A percentile compares a stretch with the other conserved stretches of the same genome.
These are phyloP conservation scores for Lagopus muta DNA, from an alignment of 2,113 vertebrate species.

Conservation along the genomic window DNA sequence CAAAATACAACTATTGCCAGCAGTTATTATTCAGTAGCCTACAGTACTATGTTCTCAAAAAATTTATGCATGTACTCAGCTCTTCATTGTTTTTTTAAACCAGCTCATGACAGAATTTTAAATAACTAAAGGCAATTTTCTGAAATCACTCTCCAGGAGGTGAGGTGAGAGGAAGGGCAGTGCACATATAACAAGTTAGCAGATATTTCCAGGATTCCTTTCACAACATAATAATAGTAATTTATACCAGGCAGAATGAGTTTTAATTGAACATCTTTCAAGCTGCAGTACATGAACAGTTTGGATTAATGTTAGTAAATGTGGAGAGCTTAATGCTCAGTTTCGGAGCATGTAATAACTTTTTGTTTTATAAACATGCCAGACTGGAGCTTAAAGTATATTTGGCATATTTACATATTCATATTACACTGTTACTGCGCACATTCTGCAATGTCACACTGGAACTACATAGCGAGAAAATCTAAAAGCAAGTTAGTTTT, in stretches of 20 bases:
- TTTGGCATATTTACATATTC: conserved; percentile 66
- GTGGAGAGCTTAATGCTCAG: conserved; percentile 48
- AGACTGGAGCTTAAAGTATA: conserved; percentile 52
- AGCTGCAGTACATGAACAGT: conserved; percentile 5
- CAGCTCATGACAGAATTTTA: conserved; percentile 55
- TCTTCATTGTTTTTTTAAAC: conserved; percentile 47
- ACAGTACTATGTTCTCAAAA: background rate
- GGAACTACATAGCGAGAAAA: background rate
- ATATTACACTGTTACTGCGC: conserved; percentile 30
- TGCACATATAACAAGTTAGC: conserved; percentile 17
- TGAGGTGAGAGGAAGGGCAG: conserved; percentile 59
- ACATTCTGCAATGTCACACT: conserved; percentile 47
- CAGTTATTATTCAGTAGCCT: conserved; percentile 23
- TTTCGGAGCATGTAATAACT: conserved; percentile 48
- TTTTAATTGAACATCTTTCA: conserved; percentile 74
- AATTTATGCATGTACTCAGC: conserved; percentile 15
- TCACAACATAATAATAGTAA: conserved; percentile 57
- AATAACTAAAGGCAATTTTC: conserved; percentile 66
- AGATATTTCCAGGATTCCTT: conserved; percentile 51
- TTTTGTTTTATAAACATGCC: conserved; percentile 65
- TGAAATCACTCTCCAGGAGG: conserved; percentile 41
- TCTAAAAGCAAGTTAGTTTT: background rate
- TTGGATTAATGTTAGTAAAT: conserved; percentile 64
- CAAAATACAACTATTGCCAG: conserved; percentile 10
- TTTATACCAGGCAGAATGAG: conserved; percentile 61